Evolutionary conservation across 2,888 invertebrate species (phyloP), one percentile per base, ranked within the genome.

Genomic region (Lithophane ornitopus): DNA sequence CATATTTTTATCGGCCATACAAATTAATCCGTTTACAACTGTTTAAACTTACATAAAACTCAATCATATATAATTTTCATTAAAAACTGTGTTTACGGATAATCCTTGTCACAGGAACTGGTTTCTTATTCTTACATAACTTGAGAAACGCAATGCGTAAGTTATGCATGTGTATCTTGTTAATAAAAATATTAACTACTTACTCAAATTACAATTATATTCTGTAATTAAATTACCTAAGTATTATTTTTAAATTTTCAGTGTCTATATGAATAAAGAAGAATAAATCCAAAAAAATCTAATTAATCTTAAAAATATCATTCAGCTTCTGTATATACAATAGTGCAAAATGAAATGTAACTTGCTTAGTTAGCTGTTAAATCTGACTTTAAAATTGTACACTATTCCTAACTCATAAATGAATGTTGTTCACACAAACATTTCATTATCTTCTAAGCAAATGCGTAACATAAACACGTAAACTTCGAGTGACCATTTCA

Each of bases 61-160:
- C 54, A 72, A 67, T 74, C 74, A 54, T 49, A 34, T 52, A 49
- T 6, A 28, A 54, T 76, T 77, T 74, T 41, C 52, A 39, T 58
- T 70, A 67, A 81, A 62, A 76, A 62, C 28, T 49, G 58, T 63
- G 56, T 19, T 74, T 74, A 76, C 79, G 41, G 58, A 80, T 82
- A 73, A 81, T 85, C 63, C 80, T 88, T 82, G 80, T 82, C 78
- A 81, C 76, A 58, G 44, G 7, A 66, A 87, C 85, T 81, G 78
- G 81, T 81, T 82, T 81, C 58, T 81, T 81, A 80, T 72, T 76
- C 59, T 88, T 88, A 85, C 80, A 65, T 82, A 88, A 88, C 44
- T 46, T 59, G 80, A 82, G 87, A 88, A 88, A 81, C 73, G 71
- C 63, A 74, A 44, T 70, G 66, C 65, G 34, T 65, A 70, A 73